phyloP scores from a whole-genome alignment of 2,888 invertebrate species.

The Platycheirus albimanus region DNA sequence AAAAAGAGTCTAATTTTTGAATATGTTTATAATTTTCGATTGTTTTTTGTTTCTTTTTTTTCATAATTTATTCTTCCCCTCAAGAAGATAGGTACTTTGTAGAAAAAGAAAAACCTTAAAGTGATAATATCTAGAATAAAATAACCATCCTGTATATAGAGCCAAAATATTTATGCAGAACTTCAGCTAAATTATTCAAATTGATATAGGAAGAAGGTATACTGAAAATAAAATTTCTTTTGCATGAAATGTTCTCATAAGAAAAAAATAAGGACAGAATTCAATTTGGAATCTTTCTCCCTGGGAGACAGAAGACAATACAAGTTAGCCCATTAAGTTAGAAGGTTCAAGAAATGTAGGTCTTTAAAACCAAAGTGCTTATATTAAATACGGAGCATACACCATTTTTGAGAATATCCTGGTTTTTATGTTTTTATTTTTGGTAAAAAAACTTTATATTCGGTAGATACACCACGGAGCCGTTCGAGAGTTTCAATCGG shows the following conservation, averaged over 20 bases:
- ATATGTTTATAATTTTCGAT: too few relatives aligned
- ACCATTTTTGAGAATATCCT: too few relatives aligned
- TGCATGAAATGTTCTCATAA: background rate
- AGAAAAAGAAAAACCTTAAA: background rate
- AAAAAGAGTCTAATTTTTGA: too few relatives aligned
- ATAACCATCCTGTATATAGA: background rate
- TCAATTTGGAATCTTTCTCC: slow-evolving; percentile 11
- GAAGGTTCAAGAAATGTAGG: background rate
- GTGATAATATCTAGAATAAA: slow-evolving; percentile 11
- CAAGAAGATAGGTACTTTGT: too few relatives aligned
- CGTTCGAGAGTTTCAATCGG: too few relatives aligned
- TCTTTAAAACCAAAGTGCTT: too few relatives aligned
- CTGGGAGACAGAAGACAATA: background rate
- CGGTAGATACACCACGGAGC: too few relatives aligned
- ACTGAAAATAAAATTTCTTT: slow-evolving; percentile 1
- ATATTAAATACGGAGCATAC: too few relatives aligned
- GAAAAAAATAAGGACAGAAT: slow-evolving; percentile 4
- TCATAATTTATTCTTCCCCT: slow-evolving; percentile 13
- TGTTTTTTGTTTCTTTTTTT: too few relatives aligned
- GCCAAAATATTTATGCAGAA: slow-evolving; percentile 2
- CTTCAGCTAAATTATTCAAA: slow-evolving; percentile 25
- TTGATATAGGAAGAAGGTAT: too few relatives aligned
- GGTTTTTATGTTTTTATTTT: too few relatives aligned
- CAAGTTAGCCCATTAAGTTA: background rate
- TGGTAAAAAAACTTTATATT: too few relatives aligned